Base-by-base conservation (phyloP, 2,888 invertebrate species). In the Oxyscelio sp. region DNA sequence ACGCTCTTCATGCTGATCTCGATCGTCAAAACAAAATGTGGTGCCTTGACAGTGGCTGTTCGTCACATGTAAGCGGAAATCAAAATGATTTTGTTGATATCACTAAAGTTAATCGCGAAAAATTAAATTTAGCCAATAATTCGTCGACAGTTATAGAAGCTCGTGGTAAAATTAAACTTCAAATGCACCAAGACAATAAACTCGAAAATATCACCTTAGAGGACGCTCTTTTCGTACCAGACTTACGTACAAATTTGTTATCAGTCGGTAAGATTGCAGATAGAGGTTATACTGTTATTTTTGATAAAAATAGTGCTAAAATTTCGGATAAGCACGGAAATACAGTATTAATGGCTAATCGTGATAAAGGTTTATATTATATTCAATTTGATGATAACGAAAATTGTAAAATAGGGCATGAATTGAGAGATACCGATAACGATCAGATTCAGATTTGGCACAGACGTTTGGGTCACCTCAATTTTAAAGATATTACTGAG, bases 11-110 rank as follows among this genome's bases (percentile, higher is more conserved):
- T 45, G 17, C 45, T 45, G 13, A 45, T 45, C 4, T 15, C 17
- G 45, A 15, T 17, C 8, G 15, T 45, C 17, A 15, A 13, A 17
- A 45, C 15, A 15, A 17, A 5, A 5, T 17, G 45, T 81, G 81
- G 74, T 81, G 75, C 38, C 15, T 81, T 11, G 74, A 74, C 27
- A 81, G 81, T 13, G 81, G 74, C 13, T 74, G 68, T 13, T 43
- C 74, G 6, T 48, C 74, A 27, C 74, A 81, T 43, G 22, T 81
- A 45, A 63, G 65, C 24, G 40, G 43, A n/a, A 50, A 81, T 34
- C 43, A 58, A 9, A 24, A 54, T 38, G 56, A 31, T 34, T 56
- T 50, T 13, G 22, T 45, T 3, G 19, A 50, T 3, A 19, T 22
- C 13, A 11, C 9, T 4, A 22, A 50, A 4, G 13, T 22, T 13